A percentile compares a stretch with the other conserved stretches of the same genome.
Evolutionary conservation across 2,113 vertebrate genomes (phyloP).

Genomic region (Coracopsis vasa): DNA sequence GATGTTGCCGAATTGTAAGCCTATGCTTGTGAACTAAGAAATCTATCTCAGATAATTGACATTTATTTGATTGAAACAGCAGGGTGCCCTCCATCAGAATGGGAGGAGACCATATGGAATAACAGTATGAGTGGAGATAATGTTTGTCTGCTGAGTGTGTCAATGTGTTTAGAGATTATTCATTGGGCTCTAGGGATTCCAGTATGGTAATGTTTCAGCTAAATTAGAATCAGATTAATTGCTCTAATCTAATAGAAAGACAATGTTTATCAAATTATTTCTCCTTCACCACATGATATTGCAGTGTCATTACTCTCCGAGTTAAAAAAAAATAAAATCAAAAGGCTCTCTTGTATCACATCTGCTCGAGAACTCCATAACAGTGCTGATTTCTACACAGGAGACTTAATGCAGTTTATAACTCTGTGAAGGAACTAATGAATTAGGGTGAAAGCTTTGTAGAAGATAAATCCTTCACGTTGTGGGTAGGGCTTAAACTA

Average conservation of each 20-base stretch:
- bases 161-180: constrained; percentile 86
- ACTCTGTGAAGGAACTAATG: constrained; percentile 72
- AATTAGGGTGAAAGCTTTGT: constrained; percentile 71
- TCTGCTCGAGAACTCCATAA: constrained; percentile 72
- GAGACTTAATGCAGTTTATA: constrained; percentile 57
- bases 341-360: constrained; percentile 79
- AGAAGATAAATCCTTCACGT: constrained; percentile 61
- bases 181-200: constrained; percentile 82
- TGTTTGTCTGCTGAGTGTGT: constrained; percentile 84
- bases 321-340: constrained; percentile 66
- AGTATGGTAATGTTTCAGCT: constrained; percentile 82
- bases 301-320: constrained; percentile 81
- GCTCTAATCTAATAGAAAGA: constrained; percentile 89
- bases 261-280: constrained; percentile 88
- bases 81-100: constrained; percentile 83
- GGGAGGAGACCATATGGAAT: constrained; percentile 86
- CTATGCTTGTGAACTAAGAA: constrained; percentile 68
- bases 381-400: constrained; percentile 56
- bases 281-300: constrained; percentile 82
- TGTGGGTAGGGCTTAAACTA: constrained; percentile 28
- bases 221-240: constrained; percentile 93
- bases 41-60: constrained; percentile 91
- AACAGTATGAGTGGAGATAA: constrained; percentile 81
- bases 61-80: constrained; percentile 91
- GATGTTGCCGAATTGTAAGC: constrained; percentile 64